These are phyloP conservation scores for Clistopyga incitator DNA, from an alignment of 2,888 invertebrate species.

Conservation along the genomic window DNA sequence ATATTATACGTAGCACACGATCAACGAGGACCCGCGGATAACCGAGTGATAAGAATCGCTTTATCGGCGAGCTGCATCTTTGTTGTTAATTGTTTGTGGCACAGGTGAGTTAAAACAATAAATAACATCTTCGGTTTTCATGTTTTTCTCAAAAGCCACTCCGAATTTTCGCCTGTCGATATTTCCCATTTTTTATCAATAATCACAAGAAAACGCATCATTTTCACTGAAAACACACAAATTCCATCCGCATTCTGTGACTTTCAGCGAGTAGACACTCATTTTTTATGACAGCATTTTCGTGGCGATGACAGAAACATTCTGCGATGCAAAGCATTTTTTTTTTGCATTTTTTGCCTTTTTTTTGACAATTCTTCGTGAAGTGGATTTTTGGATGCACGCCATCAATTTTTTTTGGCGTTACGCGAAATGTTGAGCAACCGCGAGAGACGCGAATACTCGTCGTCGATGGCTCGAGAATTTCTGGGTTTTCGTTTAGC, in stretches of 20 bases:
- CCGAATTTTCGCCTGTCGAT: background rate
- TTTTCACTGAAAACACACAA: background rate
- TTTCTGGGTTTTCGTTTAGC: too few relatives aligned
- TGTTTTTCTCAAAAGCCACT: background rate
- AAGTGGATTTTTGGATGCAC: too few relatives aligned
- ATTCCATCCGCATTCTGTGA: background rate
- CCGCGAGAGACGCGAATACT: too few relatives aligned
- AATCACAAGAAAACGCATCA: conserved; percentile 4
- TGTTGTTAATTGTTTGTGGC: conserved; percentile 13
- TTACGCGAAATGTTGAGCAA: too few relatives aligned
- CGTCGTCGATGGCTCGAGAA: too few relatives aligned
- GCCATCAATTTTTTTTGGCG: too few relatives aligned
- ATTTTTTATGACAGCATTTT: too few relatives aligned
- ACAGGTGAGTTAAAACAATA: conserved; percentile 12
- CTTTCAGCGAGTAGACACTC: too few relatives aligned
- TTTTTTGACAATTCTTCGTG: too few relatives aligned
- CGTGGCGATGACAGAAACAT: too few relatives aligned
- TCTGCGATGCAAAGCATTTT: too few relatives aligned
- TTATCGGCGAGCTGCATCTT: conserved; percentile 18
- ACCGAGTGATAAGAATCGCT: conserved; percentile 10
- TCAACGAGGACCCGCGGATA: conserved; percentile 1
- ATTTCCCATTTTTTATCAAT: background rate
- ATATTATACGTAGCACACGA: background rate
- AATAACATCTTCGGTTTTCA: background rate
- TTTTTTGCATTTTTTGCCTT: too few relatives aligned